A percentile compares a stretch with the other conserved stretches of the same genome.
Conservation (phyloP, 2,888 invertebrate species). For the Pecten maximus region DNA sequence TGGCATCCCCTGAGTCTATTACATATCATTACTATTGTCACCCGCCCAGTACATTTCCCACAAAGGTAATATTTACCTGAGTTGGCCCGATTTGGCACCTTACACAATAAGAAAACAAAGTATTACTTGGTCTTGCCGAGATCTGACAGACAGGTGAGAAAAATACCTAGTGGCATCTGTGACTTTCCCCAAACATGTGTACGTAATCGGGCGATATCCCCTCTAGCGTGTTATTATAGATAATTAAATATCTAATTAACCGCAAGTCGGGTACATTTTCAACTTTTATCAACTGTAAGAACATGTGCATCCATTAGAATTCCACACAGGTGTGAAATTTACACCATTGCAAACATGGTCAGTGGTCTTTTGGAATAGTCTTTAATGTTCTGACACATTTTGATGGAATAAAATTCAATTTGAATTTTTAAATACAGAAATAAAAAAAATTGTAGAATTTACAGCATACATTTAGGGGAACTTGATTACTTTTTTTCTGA, state of each 20-base stretch:
- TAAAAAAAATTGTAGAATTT: no score
- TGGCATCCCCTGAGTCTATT: not conserved
- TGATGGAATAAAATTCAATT: no score
- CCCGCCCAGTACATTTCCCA: not conserved
- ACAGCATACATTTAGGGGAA: no score
- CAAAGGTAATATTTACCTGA: not conserved
- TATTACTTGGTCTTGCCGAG: not conserved
- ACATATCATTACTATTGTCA: not conserved
- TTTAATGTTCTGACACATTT: no score
- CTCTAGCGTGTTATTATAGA: not conserved
- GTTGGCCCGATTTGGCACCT: constrained; percentile 27
- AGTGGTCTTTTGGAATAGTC: no score
- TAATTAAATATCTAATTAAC: constrained; percentile 19
- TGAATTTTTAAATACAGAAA: no score
- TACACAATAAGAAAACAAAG: not conserved
- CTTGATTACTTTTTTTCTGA: no score
- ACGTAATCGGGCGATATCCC: not conserved
- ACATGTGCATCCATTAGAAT: not conserved
- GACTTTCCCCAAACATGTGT: not conserved
- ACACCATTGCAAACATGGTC: not conserved
- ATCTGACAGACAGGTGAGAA: constrained; percentile 12
- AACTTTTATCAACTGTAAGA: not conserved
- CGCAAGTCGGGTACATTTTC: not conserved
- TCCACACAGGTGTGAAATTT: not conserved
- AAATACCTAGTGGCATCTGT: not conserved